phyloP scores from a whole-genome alignment of 2,113 vertebrate genomes.

The Casuarius casuarius region DNA sequence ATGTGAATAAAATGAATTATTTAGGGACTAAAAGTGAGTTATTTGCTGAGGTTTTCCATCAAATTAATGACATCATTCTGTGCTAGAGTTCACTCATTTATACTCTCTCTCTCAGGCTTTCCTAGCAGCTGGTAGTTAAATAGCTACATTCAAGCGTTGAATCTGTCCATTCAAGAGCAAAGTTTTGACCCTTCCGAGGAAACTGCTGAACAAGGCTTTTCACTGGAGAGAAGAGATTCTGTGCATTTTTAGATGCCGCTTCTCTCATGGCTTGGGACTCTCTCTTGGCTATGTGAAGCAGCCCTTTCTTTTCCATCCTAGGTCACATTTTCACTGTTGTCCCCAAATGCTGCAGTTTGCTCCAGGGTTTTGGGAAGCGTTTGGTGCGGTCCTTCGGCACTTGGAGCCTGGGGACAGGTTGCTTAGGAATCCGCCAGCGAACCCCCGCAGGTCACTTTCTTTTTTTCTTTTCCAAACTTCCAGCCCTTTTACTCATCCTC shows the following conservation, averaged over 20 bases:
- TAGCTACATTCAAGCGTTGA: slow-evolving; percentile 50
- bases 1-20: background rate
- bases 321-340: background rate
- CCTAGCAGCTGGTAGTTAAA: slow-evolving; percentile 51
- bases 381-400: background rate
- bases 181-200: background rate
- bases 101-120: background rate
- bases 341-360: too few species aligned
- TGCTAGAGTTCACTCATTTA: slow-evolving; percentile 28
- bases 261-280: rapidly evolving
- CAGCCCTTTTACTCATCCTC: background rate
- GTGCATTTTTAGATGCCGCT: rapidly evolving
- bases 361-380: background rate
- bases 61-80: slow-evolving; percentile 36
- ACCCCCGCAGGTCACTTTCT: background rate
- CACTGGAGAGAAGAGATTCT: background rate
- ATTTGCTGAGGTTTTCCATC: slow-evolving; percentile 29
- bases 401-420: background rate
- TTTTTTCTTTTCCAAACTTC: background rate
- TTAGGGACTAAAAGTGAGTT: background rate
- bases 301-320: background rate
- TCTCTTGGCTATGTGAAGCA: background rate
- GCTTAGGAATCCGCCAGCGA: background rate
- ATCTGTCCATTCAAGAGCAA: slow-evolving; percentile 43
- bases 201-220: slow-evolving; percentile 48